These are phyloP conservation scores for Amazonetta brasiliensis DNA, from an alignment of 2,797 vertebrate genomes.

Conservation along the genomic window DNA sequence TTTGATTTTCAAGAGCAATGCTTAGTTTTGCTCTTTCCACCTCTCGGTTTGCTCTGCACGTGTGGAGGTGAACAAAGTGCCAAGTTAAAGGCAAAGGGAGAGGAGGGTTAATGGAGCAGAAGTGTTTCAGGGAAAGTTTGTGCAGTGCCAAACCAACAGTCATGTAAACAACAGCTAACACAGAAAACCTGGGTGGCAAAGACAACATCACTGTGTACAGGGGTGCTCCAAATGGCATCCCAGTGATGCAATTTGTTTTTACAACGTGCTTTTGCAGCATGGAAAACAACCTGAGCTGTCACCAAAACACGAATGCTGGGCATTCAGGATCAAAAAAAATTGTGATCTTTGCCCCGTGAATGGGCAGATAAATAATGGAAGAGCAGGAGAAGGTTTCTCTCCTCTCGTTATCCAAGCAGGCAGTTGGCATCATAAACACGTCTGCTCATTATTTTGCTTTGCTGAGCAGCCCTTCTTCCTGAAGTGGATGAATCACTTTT, in stretches of 20 bases:
- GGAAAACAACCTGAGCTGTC: fast-evolving
- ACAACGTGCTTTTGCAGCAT: neutral
- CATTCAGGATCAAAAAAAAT: neutral
- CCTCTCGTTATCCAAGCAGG: neutral
- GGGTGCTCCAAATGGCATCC: neutral
- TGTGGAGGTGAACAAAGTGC: neutral
- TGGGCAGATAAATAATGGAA: neutral
- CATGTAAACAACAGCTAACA: fast-evolving
- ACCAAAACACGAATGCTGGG: fast-evolving
- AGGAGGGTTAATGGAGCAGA: neutral
- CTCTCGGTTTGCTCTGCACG: fast-evolving
- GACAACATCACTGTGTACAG: neutral
- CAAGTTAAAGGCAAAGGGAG: neutral
- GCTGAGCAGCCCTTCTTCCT: neutral
- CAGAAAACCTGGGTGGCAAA: fast-evolving
- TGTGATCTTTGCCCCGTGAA: neutral
- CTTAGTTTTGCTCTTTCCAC: neutral
- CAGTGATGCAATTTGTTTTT: neutral
- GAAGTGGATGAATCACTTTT: neutral
- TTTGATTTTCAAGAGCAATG: neutral
- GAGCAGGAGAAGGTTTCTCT: neutral
- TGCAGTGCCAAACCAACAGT: fast-evolving
- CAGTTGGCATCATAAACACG: neutral
- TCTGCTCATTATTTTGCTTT: neutral
- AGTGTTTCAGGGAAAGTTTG: neutral